Base-by-base conservation (phyloP, 1,140 invertebrate genomes). In the Euschistus heros region DNA sequence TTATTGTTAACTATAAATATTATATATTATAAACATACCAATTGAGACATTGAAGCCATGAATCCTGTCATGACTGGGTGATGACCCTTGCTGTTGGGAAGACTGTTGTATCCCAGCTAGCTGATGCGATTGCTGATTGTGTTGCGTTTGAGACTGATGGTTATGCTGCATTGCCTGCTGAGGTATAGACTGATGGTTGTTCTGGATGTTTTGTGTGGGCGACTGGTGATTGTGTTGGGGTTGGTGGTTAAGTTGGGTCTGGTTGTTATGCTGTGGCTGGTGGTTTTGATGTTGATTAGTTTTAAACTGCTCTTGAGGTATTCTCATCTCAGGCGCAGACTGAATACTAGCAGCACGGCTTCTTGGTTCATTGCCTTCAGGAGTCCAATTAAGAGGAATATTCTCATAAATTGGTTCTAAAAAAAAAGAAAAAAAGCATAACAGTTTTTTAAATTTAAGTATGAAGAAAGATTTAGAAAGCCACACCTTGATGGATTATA, bases 351-450 rank as follows among this genome's bases (percentile, higher is more conserved):
- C 82, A 5, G 84, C 81, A 24, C 84, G 74, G 66, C 82, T 81
- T 17, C 84, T 74, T 71, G 79, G 78, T 18, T 76, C 72, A 17
- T 57, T 68, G 4, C 52, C 66, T 37, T 66, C 63, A 27, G 65
- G 33, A 2, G 46, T 61, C 74, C 75, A 75, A 1, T 72, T 70
- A 24, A 86, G 69, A 13, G 85, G 86, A 10, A 89, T 84, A 70
- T 89, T 89, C 72, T 89, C 86, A 72, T 89, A 89, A 65, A 89
- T 89, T 1, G 87, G 87, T 72, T 89, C 87, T 22, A 79, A 68
- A 79, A 37, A 6, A 37, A 10, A 37, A 6, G 1, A 37, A 37
- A 37, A 10, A 37, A 37, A 10, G n/a, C n/a, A n/a, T n/a, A n/a
- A n/a, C n/a, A n/a, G n/a, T n/a, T n/a, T n/a, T n/a, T n/a, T n/a